Base-by-base conservation (phyloP, 2,797 vertebrate genomes). In the Gobio occitaniae region DNA sequence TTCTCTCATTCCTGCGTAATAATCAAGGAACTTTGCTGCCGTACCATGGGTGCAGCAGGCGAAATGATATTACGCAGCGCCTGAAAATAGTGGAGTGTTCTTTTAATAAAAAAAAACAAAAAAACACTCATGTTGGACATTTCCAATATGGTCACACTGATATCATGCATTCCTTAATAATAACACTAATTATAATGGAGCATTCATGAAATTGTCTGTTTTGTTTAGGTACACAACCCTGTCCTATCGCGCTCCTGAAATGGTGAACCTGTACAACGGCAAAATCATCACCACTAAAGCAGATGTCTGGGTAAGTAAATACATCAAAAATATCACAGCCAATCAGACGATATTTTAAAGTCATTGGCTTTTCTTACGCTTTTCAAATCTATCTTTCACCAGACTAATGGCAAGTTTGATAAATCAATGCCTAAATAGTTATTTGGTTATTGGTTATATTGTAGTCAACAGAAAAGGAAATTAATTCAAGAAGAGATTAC, bases 221-320 rank as follows among this genome's bases (percentile, higher is more conserved):
- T 84, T 72, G 91, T 92, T 21, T 91, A 99, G 98, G 93, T 99
- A 99, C 89, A 99, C 98, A 0, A 99, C 98, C 0, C 91, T 99
- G 21, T 99, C 98, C 87, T 99, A 99, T 90, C 96, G 98, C 65
- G 97, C 98, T 50, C 98, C 98, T 72, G 98, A 99, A 93, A 99
- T 99, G 98, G 98, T 99, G 89, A 99, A 99, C 92, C 95, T 99
- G 19, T 99, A 99, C 89, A 98, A 98, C 41, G 97, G 98, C 91
- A 98, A 98, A 92, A 93, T 98, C 84, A 99, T 99, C 92, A 99
- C 97, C 70, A 98, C 97, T 16, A 99, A 98, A 93, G 97, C 98
- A 70, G 98, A 99, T 88, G 93, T 99, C 74, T 99, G 98, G 98
- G 98, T 99, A 93, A 11, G 97, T 8, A 38, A 50, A 70, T 6